phyloP scores from a whole-genome alignment of 2,113 vertebrate species.

The Micromys minutus region DNA sequence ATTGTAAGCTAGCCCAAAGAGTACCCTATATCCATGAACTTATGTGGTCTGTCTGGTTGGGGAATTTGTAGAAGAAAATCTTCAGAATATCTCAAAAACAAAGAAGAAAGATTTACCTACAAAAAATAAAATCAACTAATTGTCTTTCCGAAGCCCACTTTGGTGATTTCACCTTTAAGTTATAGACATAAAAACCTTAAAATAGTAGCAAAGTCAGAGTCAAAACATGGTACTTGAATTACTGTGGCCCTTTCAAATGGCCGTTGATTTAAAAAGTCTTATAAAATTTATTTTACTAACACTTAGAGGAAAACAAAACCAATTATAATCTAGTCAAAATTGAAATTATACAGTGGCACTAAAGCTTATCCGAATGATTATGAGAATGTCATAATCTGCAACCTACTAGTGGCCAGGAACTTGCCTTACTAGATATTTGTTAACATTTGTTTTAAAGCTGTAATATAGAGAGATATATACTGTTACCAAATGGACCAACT shows the following conservation, averaged over 20 bases:
- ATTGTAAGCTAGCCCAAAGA: too few relatives aligned
- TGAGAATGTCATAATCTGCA: neutral
- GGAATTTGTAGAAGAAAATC: neutral
- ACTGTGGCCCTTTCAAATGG: too few relatives aligned
- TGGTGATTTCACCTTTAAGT: neutral
- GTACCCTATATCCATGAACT: neutral
- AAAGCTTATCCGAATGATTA: neutral
- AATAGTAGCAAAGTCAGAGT: neutral
- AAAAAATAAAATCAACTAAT: neutral
- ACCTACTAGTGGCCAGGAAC: neutral
- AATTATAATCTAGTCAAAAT: neutral
- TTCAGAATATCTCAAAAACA: constrained; percentile 27
- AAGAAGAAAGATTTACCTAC: neutral
- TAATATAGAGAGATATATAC: neutral
- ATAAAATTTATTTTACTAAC: constrained; percentile 10
- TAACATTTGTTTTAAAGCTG: neutral
- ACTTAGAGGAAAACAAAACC: neutral
- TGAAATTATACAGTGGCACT: neutral
- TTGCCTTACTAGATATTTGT: neutral
- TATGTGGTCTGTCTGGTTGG: too few relatives aligned
- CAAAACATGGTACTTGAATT: neutral
- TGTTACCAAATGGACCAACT: neutral
- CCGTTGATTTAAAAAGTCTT: neutral
- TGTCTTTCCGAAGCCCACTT: neutral
- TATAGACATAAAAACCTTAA: neutral